Conservation (phyloP, 2,888 invertebrate genomes). For the Syritta pipiens region DNA sequence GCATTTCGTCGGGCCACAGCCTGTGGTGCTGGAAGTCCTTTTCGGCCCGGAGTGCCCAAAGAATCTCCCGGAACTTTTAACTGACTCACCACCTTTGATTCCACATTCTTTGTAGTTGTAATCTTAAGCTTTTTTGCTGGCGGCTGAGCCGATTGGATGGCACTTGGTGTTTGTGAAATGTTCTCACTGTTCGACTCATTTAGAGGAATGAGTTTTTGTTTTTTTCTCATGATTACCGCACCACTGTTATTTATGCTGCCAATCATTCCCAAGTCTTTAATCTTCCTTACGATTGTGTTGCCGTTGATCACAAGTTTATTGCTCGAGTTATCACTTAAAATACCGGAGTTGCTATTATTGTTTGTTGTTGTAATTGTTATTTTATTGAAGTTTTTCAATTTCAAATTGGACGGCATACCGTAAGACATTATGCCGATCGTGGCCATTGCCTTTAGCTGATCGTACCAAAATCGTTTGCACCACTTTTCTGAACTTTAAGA, state of each 20-base stretch:
- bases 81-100: background rate
- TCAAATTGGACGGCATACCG: slow-evolving; percentile 73
- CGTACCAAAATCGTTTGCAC: background rate
- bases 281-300: slow-evolving; percentile 77
- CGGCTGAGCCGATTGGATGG: slow-evolving; percentile 19
- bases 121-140: slow-evolving; percentile 58
- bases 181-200: slow-evolving; percentile 69
- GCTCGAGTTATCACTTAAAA: slow-evolving; percentile 70
- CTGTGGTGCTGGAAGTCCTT: slow-evolving; percentile 84
- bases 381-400: slow-evolving; percentile 75
- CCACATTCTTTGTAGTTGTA: slow-evolving; percentile 26
- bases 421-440: slow-evolving; percentile 76
- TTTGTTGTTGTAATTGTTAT: slow-evolving; percentile 76
- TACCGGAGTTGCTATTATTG: slow-evolving; percentile 73
- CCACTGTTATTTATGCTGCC: slow-evolving; percentile 73
- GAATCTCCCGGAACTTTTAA: slow-evolving; percentile 34
- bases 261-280: slow-evolving; percentile 78
- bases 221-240: slow-evolving; percentile 65
- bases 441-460: slow-evolving; percentile 73
- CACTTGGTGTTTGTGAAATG: background rate
- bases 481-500: background rate
- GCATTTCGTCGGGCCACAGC: slow-evolving; percentile 94
- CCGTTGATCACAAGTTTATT: slow-evolving; percentile 72
- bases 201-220: slow-evolving; percentile 50
- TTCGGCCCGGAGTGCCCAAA: slow-evolving; percentile 75